Conservation (phyloP, 2,888 invertebrate genomes). For the Drosophila recens region DNA sequence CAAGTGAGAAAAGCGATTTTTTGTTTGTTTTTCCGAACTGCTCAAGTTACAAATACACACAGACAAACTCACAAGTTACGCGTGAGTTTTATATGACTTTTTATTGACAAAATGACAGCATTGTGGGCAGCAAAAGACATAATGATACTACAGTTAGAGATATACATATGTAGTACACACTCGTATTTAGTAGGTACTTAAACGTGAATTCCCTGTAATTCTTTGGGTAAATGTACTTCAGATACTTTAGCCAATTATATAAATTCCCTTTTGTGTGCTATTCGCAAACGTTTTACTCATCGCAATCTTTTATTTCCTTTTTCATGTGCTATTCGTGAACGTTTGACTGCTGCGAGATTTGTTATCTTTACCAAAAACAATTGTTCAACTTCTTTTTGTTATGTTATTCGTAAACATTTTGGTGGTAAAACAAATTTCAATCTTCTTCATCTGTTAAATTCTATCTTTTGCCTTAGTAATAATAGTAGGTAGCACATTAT, state of each 20-base stretch:
- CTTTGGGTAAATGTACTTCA: too few relatives aligned
- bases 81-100: conserved; percentile 60
- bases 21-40: conserved; percentile 45
- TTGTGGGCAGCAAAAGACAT: conserved; percentile 45
- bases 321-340: not conserved
- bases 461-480: too few relatives aligned
- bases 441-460: too few relatives aligned
- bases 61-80: conserved; percentile 36
- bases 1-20: conserved; percentile 52
- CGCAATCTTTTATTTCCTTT: not conserved
- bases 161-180: conserved; percentile 14
- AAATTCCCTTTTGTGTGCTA: not conserved
- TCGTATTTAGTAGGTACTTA: conserved; percentile 5
- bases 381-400: not conserved
- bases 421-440: not conserved
- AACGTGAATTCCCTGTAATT: conserved; percentile 13
- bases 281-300: not conserved
- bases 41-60: conserved; percentile 43
- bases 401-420: not conserved
- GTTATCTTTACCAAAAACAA: too few relatives aligned
- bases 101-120: conserved; percentile 65
- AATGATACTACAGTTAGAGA: conserved; percentile 50
- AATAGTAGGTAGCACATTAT: too few relatives aligned
- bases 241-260: not conserved
- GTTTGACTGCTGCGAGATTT: not conserved